A percentile compares a stretch with the other conserved stretches of the same genome.
Conservation (phyloP, 2,797 vertebrate species). For the Sebastes variabilis region DNA sequence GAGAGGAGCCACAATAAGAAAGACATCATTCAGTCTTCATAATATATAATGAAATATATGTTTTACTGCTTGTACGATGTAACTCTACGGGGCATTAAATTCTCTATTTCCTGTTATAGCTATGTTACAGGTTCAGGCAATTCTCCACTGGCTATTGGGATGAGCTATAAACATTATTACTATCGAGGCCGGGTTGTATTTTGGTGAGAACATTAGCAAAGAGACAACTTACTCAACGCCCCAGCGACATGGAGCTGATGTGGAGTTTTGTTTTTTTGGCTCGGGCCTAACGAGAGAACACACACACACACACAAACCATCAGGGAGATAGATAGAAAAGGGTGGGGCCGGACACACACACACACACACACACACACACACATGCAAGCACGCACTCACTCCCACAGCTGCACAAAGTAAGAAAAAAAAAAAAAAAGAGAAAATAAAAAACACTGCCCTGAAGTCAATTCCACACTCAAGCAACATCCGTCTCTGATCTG, state of each 20-base stretch:
- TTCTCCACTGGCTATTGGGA: conserved; percentile 62
- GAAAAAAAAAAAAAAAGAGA: conserved; percentile 17
- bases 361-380: not conserved
- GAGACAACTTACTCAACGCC: conserved; percentile 52
- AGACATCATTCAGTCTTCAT: conserved; percentile 40
- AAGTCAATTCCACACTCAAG: conserved; percentile 72
- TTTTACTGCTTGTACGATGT: conserved; percentile 43
- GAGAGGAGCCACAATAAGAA: not conserved
- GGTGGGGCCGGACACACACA: conserved; percentile 43
- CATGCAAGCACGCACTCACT: not conserved
- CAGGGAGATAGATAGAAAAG: conserved; percentile 29
- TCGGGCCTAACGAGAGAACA: conserved; percentile 33
- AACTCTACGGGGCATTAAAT: conserved; percentile 63
- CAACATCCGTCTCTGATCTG: conserved; percentile 73
- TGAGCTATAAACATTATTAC: conserved; percentile 70
- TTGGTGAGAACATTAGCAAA: conserved; percentile 66
- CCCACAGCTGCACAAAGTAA: conserved; percentile 12
- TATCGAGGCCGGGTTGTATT: conserved; percentile 60
- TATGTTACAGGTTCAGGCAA: conserved; percentile 57
- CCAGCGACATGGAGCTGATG: conserved; percentile 37
- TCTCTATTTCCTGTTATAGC: conserved; percentile 70
- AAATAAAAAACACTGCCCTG: conserved; percentile 60
- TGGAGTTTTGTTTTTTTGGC: not conserved
- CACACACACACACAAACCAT: conserved; percentile 11
- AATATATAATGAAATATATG: conserved; percentile 48